phyloP scores from a whole-genome alignment of 2,113 vertebrate species.

The Lethenteron camtschaticum region DNA sequence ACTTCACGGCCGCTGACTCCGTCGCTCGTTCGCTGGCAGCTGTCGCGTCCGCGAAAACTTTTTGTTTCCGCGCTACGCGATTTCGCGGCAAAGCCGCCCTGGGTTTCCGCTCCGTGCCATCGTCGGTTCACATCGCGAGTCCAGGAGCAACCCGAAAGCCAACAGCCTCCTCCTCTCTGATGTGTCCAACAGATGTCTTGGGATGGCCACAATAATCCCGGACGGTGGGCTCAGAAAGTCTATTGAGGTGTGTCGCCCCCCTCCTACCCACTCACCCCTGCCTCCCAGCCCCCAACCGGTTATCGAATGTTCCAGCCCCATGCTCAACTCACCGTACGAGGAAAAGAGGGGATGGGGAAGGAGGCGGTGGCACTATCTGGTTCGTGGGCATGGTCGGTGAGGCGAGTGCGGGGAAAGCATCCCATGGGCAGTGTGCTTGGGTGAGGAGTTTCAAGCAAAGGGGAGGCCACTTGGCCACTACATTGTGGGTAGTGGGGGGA shows the following conservation, averaged over 20 bases:
- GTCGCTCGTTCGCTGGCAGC: too few relatives aligned
- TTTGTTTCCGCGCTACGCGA: background rate
- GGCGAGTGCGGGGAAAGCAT: background rate
- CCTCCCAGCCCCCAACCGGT: background rate
- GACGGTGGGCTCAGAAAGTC: slow-evolving; percentile 15
- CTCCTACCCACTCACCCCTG: background rate
- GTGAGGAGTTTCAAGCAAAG: too few relatives aligned
- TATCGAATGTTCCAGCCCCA: background rate
- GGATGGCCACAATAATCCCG: slow-evolving; percentile 22
- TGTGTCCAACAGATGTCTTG: slow-evolving; percentile 13
- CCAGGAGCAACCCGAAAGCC: slow-evolving; percentile 6
- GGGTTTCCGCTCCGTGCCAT: background rate
- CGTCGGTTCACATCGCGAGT: slow-evolving; percentile 9
- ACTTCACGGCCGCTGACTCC: too few relatives aligned
- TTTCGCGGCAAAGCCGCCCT: background rate
- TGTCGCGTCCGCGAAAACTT: too few relatives aligned
- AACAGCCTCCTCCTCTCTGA: slow-evolving; percentile 6
- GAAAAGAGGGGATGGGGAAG: too few relatives aligned
- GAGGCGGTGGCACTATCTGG: background rate
- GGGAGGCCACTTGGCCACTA: too few relatives aligned
- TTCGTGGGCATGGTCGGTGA: background rate
- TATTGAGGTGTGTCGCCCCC: background rate
- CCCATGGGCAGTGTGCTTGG: background rate
- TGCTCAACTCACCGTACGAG: too few relatives aligned
- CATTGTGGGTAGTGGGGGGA: too few relatives aligned